These are phyloP conservation scores for Morus bassanus DNA, from an alignment of 2,797 vertebrate genomes.

Conservation along the genomic window DNA sequence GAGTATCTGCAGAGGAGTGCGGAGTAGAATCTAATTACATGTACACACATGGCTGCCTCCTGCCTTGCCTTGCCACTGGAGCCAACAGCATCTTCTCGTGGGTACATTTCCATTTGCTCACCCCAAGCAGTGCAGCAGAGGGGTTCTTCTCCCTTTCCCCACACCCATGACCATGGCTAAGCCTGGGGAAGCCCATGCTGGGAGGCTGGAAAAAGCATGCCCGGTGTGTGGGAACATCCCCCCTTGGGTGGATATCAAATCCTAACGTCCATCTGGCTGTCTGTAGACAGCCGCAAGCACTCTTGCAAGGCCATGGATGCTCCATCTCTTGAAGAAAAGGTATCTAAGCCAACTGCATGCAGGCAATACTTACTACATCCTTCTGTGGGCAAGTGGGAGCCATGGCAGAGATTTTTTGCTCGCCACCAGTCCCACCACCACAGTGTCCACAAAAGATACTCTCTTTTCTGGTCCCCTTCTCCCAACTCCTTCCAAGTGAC, in stretches of 20 bases:
- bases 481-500: background rate
- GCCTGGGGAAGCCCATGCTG: rapidly evolving
- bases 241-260: background rate
- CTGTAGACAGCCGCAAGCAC: rapidly evolving
- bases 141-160: background rate
- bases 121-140: background rate
- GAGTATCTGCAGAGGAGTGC: background rate
- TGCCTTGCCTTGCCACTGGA: background rate
- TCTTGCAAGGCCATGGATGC: background rate
- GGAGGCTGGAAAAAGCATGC: background rate
- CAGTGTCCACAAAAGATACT: rapidly evolving
- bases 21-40: background rate
- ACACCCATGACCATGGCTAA: rapidly evolving
- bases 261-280: background rate
- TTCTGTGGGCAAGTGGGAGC: background rate
- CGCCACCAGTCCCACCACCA: background rate
- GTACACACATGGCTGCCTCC: rapidly evolving
- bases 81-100: background rate
- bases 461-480: background rate
- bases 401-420: background rate
- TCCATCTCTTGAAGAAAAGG: background rate
- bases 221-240: background rate
- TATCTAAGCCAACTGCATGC: background rate
- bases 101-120: background rate
- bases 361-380: background rate